phyloP scores from a whole-genome alignment of 2,797 vertebrate species.

The Necrosyrtes monachus region DNA sequence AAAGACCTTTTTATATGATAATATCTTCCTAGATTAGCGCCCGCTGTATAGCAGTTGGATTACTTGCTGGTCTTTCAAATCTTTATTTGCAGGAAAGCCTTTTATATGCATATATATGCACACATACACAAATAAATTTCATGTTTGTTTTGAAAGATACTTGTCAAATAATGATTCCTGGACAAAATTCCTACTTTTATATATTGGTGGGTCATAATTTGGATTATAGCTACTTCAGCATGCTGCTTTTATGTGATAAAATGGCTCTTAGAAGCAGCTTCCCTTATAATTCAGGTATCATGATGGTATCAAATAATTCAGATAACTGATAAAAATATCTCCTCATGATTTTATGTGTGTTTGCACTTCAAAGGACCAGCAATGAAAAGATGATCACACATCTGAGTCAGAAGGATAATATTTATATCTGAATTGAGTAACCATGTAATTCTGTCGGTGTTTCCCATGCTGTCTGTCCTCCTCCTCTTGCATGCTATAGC shows the following conservation, averaged over 20 bases:
- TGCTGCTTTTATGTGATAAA: background rate
- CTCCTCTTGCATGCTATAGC: background rate
- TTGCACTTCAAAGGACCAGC: constrained; percentile 6
- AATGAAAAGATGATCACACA: constrained; percentile 2
- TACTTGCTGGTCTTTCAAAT: background rate
- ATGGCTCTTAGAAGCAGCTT: background rate
- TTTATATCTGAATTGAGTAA: constrained; percentile 33
- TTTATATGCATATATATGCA: background rate
- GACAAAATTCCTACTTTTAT: background rate
- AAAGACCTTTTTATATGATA: background rate
- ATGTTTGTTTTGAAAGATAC: background rate
- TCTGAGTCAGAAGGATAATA: constrained; percentile 48
- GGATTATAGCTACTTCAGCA: background rate
- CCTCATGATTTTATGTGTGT: background rate
- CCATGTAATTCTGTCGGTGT: background rate
- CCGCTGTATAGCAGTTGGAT: background rate
- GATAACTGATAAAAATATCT: constrained; percentile 15
- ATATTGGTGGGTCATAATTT: background rate
- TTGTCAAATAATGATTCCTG: background rate
- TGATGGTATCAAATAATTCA: background rate
- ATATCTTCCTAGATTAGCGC: background rate
- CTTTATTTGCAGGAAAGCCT: background rate
- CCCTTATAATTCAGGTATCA: background rate
- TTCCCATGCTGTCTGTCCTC: constrained; percentile 4
- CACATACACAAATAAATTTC: background rate